Evolutionary conservation across 2,797 vertebrate species (phyloP).

Genomic region (Pelobates cultripes): DNA sequence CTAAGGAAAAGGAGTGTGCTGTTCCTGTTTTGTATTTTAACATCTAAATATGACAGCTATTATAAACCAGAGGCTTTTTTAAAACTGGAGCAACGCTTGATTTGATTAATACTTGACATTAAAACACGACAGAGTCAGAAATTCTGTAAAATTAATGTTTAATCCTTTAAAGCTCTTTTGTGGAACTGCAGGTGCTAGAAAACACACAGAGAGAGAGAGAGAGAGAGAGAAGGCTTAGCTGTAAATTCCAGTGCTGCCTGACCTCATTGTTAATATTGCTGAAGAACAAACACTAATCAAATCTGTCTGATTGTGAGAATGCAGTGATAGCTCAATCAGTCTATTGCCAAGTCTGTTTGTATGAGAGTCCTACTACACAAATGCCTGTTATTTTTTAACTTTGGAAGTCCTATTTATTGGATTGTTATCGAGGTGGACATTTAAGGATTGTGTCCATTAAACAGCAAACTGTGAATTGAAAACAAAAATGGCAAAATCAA

Average conservation of each 20-base stretch:
- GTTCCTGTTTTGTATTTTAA: too few species aligned
- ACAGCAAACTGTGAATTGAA: too few species aligned
- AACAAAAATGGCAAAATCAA: too few species aligned
- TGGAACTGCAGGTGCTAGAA: background rate
- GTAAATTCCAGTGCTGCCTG: background rate
- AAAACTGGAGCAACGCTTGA: background rate
- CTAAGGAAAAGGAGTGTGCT: too few species aligned
- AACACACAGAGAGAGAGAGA: background rate
- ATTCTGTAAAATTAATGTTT: background rate
- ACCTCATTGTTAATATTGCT: background rate
- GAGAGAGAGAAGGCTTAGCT: background rate
- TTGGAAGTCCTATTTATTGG: background rate
- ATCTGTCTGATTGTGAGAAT: background rate
- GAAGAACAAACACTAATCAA: background rate
- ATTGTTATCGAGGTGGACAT: too few species aligned
- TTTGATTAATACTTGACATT: slow-evolving; percentile 1
- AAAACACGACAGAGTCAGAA: background rate
- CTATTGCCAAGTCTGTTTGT: background rate
- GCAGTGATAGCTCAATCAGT: background rate
- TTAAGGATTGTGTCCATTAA: too few species aligned
- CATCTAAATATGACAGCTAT: background rate
- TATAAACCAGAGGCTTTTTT: background rate
- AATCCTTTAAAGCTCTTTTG: background rate
- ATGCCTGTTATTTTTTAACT: background rate
- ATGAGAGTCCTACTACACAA: background rate